Evolutionary conservation across 1,140 invertebrate species (phyloP).

Genomic region (Cyclargus thomasi): DNA sequence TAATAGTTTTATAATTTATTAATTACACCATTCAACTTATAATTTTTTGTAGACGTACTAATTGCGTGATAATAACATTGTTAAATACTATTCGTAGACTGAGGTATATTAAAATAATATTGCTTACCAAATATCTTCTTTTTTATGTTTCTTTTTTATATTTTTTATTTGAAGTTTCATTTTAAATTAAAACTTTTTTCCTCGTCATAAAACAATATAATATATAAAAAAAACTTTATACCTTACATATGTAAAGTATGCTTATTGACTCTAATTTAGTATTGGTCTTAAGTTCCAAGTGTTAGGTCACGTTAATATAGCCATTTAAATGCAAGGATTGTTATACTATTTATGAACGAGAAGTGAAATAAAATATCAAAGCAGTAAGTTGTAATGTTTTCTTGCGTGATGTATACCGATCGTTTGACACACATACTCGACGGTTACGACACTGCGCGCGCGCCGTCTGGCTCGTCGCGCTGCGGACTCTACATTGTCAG

Average conservation of each 20-base stretch:
- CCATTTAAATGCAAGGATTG: conserved; percentile 9
- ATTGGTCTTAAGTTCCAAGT: neutral
- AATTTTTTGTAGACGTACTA: neutral
- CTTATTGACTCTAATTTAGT: neutral
- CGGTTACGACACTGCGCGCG: conserved; percentile 42
- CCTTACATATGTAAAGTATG: neutral
- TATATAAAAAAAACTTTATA: too few species aligned
- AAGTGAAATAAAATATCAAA: conserved; percentile 8
- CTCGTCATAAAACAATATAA: too few species aligned
- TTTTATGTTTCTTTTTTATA: neutral
- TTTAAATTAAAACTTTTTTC: too few species aligned
- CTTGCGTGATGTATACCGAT: conserved; percentile 38
- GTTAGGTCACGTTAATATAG: neutral
- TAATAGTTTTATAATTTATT: neutral
- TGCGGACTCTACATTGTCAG: conserved; percentile 17
- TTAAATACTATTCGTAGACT: neutral
- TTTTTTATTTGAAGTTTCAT: too few species aligned
- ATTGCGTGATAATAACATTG: neutral
- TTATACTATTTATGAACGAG: neutral
- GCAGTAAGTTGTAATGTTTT: conserved; percentile 24
- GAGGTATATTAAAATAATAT: neutral
- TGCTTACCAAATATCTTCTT: neutral
- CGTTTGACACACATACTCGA: conserved; percentile 47
- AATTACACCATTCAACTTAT: neutral
- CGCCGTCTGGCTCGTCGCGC: conserved; percentile 37